Base-by-base conservation (phyloP, 2,113 vertebrate species). In the Cyprinodon tularosa region DNA sequence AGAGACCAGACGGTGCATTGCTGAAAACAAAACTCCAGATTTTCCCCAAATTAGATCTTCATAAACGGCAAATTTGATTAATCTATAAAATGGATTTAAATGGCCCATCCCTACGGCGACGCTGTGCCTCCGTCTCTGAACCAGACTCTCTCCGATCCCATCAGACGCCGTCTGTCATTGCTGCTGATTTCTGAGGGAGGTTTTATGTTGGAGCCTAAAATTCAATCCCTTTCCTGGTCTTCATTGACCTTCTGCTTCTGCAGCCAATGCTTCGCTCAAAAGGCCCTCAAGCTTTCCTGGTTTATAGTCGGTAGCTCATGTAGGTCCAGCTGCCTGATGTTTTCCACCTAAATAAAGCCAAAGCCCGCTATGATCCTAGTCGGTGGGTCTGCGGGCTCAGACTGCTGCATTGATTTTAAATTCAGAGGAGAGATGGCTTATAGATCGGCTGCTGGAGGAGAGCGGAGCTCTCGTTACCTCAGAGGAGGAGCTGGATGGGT, bases 321-420 rank as follows among this genome's bases (percentile, higher is more conserved):
- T 37, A 12, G 71, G 12, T 7, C 9, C 68, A 36, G 57, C 68
- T 45, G 39, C n/a, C 29, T 13, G 50, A 45, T 15, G 45, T 53
- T 64, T 57, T 72, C 45, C 36, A 60, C 39, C 11, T 4, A 3
- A 39, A 68, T 17, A 62, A 59, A 40, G 44, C 59, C 37, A 12
- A 38, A n/a, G 2, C 39, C 2, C 3, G 8, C 48, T 68, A 57
- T 40, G 14, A 74, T 72, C 62, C 60, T 12, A 17, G 53, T 40
- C 10, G 36, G 37, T 66, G 60, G 37, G 12, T 39, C 29, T 69
- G 20, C 29, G 20, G 37, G 20, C 4, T 48, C 3, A 42, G 66
- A 63, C 88, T 91, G 89, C 80, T 80, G 13, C 68, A 94, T 94
- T 67, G 92, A 93, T 93, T 93, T 94, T 93, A 93, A 94, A 94